phyloP scores from a whole-genome alignment of 2,797 vertebrate genomes.

The Pelodytes ibericus region DNA sequence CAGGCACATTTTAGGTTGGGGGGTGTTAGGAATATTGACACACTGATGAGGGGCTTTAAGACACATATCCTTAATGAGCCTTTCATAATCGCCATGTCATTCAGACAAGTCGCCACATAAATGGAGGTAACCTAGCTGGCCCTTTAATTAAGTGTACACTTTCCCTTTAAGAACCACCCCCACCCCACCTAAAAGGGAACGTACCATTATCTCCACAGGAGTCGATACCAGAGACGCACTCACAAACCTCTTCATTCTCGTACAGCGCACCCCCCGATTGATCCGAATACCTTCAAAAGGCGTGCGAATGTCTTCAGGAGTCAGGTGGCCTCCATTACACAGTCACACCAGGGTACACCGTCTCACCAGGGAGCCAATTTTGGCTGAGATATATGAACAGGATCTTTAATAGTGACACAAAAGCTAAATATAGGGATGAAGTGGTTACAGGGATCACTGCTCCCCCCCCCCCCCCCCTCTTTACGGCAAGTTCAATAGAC shows the following conservation, averaged over 20 bases:
- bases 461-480: too few relatives aligned
- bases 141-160: too few relatives aligned
- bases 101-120: too few relatives aligned
- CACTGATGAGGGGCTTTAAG: too few relatives aligned
- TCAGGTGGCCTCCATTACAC: slow-evolving; percentile 23
- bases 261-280: background rate
- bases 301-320: background rate
- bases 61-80: too few relatives aligned
- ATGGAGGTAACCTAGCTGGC: too few relatives aligned
- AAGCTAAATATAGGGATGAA: slow-evolving; percentile 51
- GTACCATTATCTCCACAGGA: background rate
- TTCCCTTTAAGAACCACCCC: background rate
- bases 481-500: slow-evolving; percentile 57
- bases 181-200: background rate
- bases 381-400: slow-evolving; percentile 31
- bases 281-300: background rate
- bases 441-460: slow-evolving; percentile 52
- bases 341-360: slow-evolving; percentile 40
- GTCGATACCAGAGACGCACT: background rate
- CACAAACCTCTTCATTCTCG: background rate
- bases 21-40: too few relatives aligned
- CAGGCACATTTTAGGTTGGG: too few relatives aligned
- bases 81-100: too few relatives aligned
- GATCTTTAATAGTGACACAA: slow-evolving; percentile 52
- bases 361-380: slow-evolving; percentile 17